Percentiles rank a stretch among this genome's conserved stretches.
phyloP scores from a whole-genome alignment of 2,888 invertebrate species.

The Allolobophora icterica region DNA sequence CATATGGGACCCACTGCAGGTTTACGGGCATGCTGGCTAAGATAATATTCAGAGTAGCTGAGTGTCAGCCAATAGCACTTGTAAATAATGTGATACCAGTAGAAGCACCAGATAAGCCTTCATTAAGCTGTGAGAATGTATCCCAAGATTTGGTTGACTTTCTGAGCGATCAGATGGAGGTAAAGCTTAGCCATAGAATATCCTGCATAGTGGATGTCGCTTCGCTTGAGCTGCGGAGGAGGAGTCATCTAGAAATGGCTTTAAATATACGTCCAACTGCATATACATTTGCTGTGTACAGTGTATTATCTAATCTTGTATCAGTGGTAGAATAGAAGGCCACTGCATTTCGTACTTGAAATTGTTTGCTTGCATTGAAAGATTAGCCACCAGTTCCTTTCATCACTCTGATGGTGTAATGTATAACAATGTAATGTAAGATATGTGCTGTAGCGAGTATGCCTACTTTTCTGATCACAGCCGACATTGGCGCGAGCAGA shows the following conservation, averaged over 20 bases:
- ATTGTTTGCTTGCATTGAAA: neutral
- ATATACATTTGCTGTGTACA: neutral
- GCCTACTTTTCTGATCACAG: neutral
- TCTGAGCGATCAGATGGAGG: neutral
- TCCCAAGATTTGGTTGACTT: neutral
- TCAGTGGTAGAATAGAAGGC: neutral
- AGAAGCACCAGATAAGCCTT: neutral
- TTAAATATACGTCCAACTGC: neutral
- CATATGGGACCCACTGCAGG: neutral
- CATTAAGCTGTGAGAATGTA: neutral
- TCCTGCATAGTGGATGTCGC: too few relatives aligned
- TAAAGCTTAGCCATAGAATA: neutral
- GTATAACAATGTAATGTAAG: neutral
- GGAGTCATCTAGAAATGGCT: neutral
- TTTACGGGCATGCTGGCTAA: neutral
- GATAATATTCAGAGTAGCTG: neutral
- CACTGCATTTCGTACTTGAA: too few relatives aligned
- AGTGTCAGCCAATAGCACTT: neutral
- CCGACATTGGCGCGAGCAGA: neutral
- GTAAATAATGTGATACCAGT: neutral
- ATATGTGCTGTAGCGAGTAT: neutral
- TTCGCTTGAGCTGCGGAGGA: neutral
- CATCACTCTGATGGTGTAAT: neutral
- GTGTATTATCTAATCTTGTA: neutral
- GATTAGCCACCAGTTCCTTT: neutral